Evolutionary conservation across 2,113 vertebrate genomes (phyloP), one percentile per base, ranked within the genome.

Genomic region (Poeciliopsis retropinna): DNA sequence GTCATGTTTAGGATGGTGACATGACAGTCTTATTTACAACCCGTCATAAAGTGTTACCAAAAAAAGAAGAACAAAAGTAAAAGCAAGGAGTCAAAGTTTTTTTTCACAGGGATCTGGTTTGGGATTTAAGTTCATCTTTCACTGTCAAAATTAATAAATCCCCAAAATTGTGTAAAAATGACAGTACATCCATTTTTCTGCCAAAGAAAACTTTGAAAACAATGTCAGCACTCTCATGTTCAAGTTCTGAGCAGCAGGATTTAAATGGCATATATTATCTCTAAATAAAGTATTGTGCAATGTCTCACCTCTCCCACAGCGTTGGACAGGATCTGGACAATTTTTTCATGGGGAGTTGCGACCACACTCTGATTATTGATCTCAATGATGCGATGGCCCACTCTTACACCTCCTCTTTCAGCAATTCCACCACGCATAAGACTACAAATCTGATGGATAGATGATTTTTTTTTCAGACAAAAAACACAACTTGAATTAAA

Each of bases 341-440:
- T 99, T 83, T 97, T 99, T 87, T 99, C 97, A 4, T 99, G 97
- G 0, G 97, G 97, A 0, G 95, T 99, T 75, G 98, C 97, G 62
- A 99, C 98, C 68, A 99, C 97, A 0, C 98, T 99, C 93, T 99
- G 97, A 29, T 95, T 95, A 2, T 98, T 99, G 92, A 99, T 99
- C 85, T 99, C 98, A 65, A 99, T 99, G 85, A 99, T 99, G 32
- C 97, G 95, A 87, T 99, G 98, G 44, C 98, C 98, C 1, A 99
- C 98, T n/a, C 98, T 95, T 62, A 99, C 96, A 0, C 98, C 98
- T 1, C 98, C 98, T 60, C 98, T 89, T 80, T 99, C 98, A 0
- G 98, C 98, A 57, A 99, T 99, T 4, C 98, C 97, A 1, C 98
- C 98, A 79, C 98, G 94, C 97, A 99, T 98, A 84, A 99, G 97